Base-by-base conservation (phyloP, 2,113 vertebrate species). In the Trematomus loennbergii region DNA sequence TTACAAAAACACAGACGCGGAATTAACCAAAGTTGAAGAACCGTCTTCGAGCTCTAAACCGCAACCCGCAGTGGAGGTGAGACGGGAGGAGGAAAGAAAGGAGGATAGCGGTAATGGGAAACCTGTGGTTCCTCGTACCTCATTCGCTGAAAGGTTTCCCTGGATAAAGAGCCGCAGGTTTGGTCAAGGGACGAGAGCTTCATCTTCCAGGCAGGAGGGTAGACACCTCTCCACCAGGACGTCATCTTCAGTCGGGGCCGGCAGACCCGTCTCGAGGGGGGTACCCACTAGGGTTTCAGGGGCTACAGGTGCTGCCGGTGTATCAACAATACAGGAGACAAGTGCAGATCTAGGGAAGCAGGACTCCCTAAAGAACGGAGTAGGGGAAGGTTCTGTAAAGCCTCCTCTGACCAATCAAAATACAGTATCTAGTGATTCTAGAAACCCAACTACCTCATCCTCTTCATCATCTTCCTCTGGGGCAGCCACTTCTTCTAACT, bases 181-280 rank as follows among this genome's bases (percentile, higher is more conserved):
- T 18, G 43, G 72, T 65, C 49, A 65, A 61, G 74, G 69, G 17
- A 48, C 81, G 1, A 87, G 86, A 63, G 1, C 45, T 0, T 70
- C 88, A 70, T 78, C 73, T 33, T 11, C 87, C 29, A 92, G 91
- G 20, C 86, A 86, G 52, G 89, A 91, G 48, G 86, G 85, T 2
- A 89, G 86, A 64, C 73, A 71, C n/a, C 84, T 92, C 3, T 79
- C 49, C 72, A 89, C 85, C 20, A 91, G 92, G 70, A 66, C 87
- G 1, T 93, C 91, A 29, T 93, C 94, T 11, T 93, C 94, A 8
- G 65, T 93, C 0, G 94, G 89, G 45, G 90, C 90, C 43, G 84
- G 82, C 3, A 89, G 84, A 71, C 91, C 94, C 2, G 40, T 89
- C 46, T 43, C 87, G 36, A 89, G 75, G 71, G 87, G 87, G n/a